Evolutionary conservation across 1,140 invertebrate species (phyloP).

Genomic region (Drosophila sp.): DNA sequence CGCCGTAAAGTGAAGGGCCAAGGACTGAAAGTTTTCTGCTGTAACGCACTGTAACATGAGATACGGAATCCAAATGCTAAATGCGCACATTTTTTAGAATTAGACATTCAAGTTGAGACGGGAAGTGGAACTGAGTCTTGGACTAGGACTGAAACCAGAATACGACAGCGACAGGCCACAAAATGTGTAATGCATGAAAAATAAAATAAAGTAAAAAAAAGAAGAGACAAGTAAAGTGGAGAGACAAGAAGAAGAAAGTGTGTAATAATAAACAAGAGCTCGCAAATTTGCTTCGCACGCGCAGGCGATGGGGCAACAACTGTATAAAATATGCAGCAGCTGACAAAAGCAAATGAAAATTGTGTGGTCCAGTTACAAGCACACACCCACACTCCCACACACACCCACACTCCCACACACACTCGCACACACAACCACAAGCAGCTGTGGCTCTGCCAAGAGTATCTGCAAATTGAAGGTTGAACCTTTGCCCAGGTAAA

Average conservation of each 20-base stretch:
- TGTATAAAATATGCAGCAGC: conserved; percentile 68
- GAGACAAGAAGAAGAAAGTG: conserved; percentile 9
- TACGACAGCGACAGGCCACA: conserved; percentile 20
- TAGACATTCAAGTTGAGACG: conserved; percentile 7
- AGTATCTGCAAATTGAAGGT: conserved; percentile 29
- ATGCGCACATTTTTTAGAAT: conserved; percentile 49
- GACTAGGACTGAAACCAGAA: too few relatives aligned
- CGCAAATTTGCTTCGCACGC: conserved; percentile 36
- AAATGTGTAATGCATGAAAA: conserved; percentile 17
- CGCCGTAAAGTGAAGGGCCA: conserved; percentile 7
- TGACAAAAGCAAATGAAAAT: conserved; percentile 56
- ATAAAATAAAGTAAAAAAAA: not conserved
- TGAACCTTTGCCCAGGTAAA: conserved; percentile 23
- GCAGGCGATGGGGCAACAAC: not conserved
- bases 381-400: not conserved
- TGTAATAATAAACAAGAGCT: conserved; percentile 42
- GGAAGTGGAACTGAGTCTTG: conserved; percentile 5
- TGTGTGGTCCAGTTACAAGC: conserved; percentile 43
- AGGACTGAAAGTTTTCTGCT: conserved; percentile 12
- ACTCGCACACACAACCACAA: conserved; percentile 14
- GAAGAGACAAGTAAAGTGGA: not conserved
- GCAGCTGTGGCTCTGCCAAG: not conserved
- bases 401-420: not conserved
- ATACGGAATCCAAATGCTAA: conserved; percentile 55
- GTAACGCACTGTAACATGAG: conserved; percentile 31